Conservation (phyloP, 2,797 vertebrate species). For the Sternotherus odoratus region DNA sequence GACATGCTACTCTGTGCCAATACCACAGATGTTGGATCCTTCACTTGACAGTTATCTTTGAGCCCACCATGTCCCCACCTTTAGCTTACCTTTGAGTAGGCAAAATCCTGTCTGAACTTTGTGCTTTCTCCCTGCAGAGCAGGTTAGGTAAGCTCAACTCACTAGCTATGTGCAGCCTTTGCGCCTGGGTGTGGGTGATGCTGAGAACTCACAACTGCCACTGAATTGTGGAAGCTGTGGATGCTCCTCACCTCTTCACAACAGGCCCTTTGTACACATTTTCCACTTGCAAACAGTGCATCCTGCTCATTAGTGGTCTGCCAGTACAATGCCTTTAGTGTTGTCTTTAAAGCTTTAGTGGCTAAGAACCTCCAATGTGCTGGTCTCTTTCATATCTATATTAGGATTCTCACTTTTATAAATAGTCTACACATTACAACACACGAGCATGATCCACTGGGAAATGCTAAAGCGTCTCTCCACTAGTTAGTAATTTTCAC, state of each 20-base stretch:
- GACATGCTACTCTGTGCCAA: not conserved
- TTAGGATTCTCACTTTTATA: not conserved
- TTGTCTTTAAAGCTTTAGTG: not conserved
- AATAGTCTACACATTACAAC: not conserved
- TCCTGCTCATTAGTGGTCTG: not conserved
- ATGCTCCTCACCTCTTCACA: not conserved
- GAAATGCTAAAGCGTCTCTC: not conserved
- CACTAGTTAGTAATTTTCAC: not conserved
- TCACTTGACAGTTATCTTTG: not conserved
- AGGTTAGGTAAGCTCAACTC: not conserved
- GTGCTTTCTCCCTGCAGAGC: not conserved
- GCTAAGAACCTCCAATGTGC: accelerated
- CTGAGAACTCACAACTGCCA: accelerated
- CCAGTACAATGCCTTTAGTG: not conserved
- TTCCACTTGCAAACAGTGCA: not conserved
- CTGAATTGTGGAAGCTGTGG: not conserved
- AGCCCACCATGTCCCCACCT: not conserved
- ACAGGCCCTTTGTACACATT: not conserved
- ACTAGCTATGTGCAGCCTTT: not conserved
- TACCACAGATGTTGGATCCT: not conserved
- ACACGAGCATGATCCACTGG: not conserved
- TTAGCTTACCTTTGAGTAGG: not conserved
- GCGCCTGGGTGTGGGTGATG: not conserved
- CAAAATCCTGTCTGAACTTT: too few relatives aligned
- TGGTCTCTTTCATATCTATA: accelerated